These are phyloP conservation scores for Cephus pulcher DNA, from an alignment of 2,888 invertebrate species.

Conservation along the genomic window DNA sequence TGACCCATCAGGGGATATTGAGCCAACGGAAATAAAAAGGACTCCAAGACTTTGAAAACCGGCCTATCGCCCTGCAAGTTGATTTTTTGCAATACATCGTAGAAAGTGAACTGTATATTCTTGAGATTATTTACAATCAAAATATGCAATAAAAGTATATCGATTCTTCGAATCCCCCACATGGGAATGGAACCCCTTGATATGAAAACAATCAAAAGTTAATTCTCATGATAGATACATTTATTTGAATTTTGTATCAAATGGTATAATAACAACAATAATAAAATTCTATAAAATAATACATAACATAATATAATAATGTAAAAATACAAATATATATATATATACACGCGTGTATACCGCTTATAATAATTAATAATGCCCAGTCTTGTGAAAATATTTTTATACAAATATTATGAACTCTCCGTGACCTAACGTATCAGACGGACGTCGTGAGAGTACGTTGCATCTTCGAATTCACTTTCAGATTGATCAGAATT, in stretches of 20 bases:
- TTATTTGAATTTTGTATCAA: background rate
- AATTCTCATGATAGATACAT: background rate
- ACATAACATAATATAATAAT: background rate
- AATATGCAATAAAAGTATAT: background rate
- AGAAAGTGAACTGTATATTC: too few species aligned
- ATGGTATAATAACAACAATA: constrained; percentile 7
- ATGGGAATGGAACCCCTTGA: background rate
- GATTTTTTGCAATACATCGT: too few species aligned
- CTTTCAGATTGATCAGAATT: background rate
- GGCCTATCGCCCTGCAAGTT: too few species aligned
- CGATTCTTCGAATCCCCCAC: background rate
- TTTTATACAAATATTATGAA: background rate
- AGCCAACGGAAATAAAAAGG: too few species aligned
- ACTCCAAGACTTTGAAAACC: too few species aligned
- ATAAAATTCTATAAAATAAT: constrained; percentile 14
- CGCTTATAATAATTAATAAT: background rate
- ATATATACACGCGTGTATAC: background rate
- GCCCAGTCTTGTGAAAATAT: background rate
- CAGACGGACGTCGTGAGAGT: background rate
- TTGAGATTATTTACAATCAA: background rate
- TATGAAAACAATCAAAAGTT: too few species aligned
- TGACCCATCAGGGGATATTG: too few species aligned
- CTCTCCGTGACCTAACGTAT: background rate
- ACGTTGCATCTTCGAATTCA: background rate
- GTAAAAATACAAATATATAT: background rate